phyloP scores from a whole-genome alignment of 2,797 vertebrate genomes.

The Zenarchopterus dispar region DNA sequence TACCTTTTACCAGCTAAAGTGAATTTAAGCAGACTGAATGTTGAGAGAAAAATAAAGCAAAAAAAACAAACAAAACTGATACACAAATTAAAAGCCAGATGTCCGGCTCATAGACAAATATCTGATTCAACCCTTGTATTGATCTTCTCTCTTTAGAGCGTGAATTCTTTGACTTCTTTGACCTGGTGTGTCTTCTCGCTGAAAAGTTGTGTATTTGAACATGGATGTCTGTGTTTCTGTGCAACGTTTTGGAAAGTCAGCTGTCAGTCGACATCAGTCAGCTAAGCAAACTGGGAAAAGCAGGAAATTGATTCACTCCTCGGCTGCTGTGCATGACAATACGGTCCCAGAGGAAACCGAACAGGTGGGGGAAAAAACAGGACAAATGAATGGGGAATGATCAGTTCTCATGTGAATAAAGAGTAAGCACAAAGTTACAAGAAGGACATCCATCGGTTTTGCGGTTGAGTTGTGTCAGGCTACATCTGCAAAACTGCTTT shows the following conservation, averaged over 20 bases:
- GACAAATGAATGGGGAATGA: constrained; percentile 3
- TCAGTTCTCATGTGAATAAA: neutral
- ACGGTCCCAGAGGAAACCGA: constrained; percentile 11
- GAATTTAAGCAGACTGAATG: too few species aligned
- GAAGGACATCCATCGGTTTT: neutral
- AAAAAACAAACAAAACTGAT: too few species aligned
- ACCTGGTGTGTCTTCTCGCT: neutral
- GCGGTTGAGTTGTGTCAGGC: neutral
- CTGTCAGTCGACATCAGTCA: constrained; percentile 35
- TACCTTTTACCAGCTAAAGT: too few species aligned
- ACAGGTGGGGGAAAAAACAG: constrained; percentile 2
- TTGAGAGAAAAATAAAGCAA: too few species aligned
- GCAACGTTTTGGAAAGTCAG: constrained; percentile 15
- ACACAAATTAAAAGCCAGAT: too few species aligned
- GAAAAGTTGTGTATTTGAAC: constrained; percentile 14
- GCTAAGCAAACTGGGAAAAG: constrained; percentile 38
- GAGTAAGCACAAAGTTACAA: constrained; percentile 1
- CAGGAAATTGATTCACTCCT: constrained; percentile 59
- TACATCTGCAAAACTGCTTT: neutral
- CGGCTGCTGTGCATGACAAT: constrained; percentile 40
- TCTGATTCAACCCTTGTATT: neutral
- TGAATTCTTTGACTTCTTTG: constrained; percentile 1
- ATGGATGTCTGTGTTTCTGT: constrained; percentile 15
- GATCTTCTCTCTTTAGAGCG: neutral
- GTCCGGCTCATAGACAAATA: too few species aligned